These are phyloP conservation scores for Stomatorhinus walkeri DNA, from an alignment of 2,797 vertebrate genomes.

Conservation along the genomic window DNA sequence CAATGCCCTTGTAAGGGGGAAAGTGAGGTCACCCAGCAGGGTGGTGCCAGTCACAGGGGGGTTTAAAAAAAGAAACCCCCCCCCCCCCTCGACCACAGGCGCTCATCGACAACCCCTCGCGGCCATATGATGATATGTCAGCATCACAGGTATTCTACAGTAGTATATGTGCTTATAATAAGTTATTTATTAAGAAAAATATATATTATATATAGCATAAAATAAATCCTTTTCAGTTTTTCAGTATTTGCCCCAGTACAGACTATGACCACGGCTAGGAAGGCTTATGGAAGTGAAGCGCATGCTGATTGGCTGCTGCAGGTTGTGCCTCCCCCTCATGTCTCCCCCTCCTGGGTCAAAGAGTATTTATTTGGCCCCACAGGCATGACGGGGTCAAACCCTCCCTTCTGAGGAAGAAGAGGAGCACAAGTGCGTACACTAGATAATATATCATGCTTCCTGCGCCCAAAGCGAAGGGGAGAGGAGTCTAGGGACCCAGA, in stretches of 20 bases:
- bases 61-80: background rate
- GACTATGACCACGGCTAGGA: background rate
- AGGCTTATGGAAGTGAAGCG: background rate
- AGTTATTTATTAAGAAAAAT: background rate
- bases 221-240: background rate
- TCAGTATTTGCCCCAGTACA: background rate
- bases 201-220: background rate
- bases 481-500: slow-evolving; percentile 1
- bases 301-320: background rate
- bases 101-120: background rate
- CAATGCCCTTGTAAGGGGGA: background rate
- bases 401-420: slow-evolving; percentile 48
- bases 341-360: slow-evolving; percentile 15
- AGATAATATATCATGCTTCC: slow-evolving; percentile 51
- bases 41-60: background rate
- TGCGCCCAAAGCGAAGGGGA: slow-evolving; percentile 41
- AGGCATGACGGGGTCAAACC: slow-evolving; percentile 51
- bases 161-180: background rate
- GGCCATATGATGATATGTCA: background rate
- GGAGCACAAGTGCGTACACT: slow-evolving; percentile 31
- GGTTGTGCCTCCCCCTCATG: background rate
- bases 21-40: background rate
- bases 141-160: background rate
- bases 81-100: background rate
- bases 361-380: slow-evolving; percentile 40